Evolutionary conservation across 2,797 vertebrate genomes (phyloP).

Genomic region (Pangasius krempfi): DNA sequence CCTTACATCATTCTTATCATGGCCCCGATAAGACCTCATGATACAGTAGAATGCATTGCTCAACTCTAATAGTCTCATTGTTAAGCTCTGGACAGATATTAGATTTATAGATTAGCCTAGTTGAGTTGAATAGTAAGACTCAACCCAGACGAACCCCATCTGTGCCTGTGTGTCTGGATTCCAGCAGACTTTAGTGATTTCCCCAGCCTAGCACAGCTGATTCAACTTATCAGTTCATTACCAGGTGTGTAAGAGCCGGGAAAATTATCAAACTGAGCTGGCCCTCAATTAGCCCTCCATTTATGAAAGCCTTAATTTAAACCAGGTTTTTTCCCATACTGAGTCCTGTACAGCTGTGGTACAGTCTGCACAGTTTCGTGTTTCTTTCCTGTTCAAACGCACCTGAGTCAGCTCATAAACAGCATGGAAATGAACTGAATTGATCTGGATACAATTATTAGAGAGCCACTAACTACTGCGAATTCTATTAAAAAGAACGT

Average conservation of each 20-base stretch:
- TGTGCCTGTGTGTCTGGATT: conserved; percentile 11
- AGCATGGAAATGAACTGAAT: conserved; percentile 17
- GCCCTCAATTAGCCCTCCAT: conserved; percentile 26
- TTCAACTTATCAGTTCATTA: conserved; percentile 43
- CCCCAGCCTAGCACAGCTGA: conserved; percentile 24
- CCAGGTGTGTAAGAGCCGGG: conserved; percentile 34
- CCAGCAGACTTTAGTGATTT: conserved; percentile 8
- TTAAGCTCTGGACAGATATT: not conserved
- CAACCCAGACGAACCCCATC: not conserved
- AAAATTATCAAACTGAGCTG: conserved; percentile 28
- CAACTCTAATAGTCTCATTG: not conserved
- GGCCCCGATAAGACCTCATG: not conserved
- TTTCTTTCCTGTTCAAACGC: conserved; percentile 9
- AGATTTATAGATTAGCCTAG: conserved; percentile 3
- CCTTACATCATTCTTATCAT: not conserved
- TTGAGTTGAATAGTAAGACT: conserved; percentile 14
- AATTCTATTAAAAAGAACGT: conserved; percentile 12
- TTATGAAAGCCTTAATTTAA: conserved; percentile 33
- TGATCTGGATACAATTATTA: conserved; percentile 26
- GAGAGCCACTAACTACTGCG: not conserved
- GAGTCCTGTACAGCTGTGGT: not conserved
- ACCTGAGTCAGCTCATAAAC: conserved; percentile 20
- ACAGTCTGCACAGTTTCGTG: not conserved
- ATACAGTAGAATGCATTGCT: not conserved
- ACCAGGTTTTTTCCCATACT: conserved; percentile 11